phyloP scores from a whole-genome alignment of 2,888 invertebrate species.

The Stegana nigrithorax region DNA sequence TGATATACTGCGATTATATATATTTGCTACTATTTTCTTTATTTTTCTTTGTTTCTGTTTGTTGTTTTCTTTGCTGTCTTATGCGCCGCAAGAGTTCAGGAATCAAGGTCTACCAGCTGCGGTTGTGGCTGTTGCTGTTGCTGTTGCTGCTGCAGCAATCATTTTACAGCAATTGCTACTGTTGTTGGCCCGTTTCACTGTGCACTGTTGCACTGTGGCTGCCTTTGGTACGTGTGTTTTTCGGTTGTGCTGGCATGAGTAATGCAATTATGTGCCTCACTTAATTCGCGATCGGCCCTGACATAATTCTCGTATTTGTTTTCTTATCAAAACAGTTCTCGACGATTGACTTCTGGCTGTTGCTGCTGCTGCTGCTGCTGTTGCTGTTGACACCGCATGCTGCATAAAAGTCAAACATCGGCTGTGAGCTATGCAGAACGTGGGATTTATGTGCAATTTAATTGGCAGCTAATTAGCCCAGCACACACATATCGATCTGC shows the following conservation, averaged over 20 bases:
- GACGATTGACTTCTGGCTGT: neutral
- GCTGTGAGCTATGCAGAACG: neutral
- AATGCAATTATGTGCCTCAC: neutral
- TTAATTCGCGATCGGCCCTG: neutral
- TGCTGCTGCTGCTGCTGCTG: too few relatives aligned
- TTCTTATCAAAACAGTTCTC: neutral
- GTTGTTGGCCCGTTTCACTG: neutral
- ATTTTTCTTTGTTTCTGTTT: neutral
- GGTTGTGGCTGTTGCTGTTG: too few relatives aligned
- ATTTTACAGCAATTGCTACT: slow-evolving; percentile 5
- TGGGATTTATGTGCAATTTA: neutral
- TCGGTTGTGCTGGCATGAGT: too few relatives aligned
- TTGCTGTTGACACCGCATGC: too few relatives aligned
- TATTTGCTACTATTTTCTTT: neutral
- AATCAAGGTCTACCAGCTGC: slow-evolving; percentile 3
- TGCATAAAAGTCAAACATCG: neutral
- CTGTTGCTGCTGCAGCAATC: too few relatives aligned
- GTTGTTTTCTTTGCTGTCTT: neutral
- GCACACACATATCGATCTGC: too few relatives aligned
- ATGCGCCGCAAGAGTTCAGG: neutral
- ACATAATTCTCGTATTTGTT: neutral
- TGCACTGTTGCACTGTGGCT: too few relatives aligned
- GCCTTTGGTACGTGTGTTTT: too few relatives aligned
- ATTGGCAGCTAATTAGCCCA: neutral
- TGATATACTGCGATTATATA: slow-evolving; percentile 1